These are phyloP conservation scores for Mugil cephalus DNA, from an alignment of 2,113 vertebrate genomes.

Conservation along the genomic window DNA sequence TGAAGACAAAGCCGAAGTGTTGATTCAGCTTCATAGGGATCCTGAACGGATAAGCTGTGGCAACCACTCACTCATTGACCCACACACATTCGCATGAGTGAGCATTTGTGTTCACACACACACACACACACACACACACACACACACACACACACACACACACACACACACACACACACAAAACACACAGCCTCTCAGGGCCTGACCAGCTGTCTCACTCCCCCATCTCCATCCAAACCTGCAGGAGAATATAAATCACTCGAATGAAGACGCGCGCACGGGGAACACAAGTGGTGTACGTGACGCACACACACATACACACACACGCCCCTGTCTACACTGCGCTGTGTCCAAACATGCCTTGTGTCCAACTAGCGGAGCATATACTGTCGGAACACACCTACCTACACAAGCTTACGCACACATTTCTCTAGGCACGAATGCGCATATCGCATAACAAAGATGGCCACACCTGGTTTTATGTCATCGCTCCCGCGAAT, in stretches of 20 bases:
- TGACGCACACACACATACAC: conserved; percentile 32
- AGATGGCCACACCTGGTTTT: conserved; percentile 56
- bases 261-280: conserved; percentile 48
- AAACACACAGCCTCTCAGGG: conserved; percentile 54
- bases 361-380: conserved; percentile 32
- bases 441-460: conserved; percentile 19
- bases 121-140: conserved; percentile 37
- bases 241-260: conserved; percentile 77
- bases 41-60: conserved; percentile 68
- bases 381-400: conserved; percentile 55
- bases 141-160: conserved; percentile 42
- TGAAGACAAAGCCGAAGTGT: conserved; percentile 75
- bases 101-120: conserved; percentile 45
- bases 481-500: conserved; percentile 28
- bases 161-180: conserved; percentile 34
- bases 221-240: conserved; percentile 73
- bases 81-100: conserved; percentile 24
- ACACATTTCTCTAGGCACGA: not conserved
- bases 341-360: conserved; percentile 28
- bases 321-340: not conserved
- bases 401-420: conserved; percentile 38
- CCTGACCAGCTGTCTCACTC: conserved; percentile 75
- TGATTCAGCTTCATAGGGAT: conserved; percentile 77
- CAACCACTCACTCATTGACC: conserved; percentile 45
- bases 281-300: conserved; percentile 48